Evolutionary conservation across 1,140 invertebrate genomes (phyloP).

Genomic region (Drosophila tropicalis): DNA sequence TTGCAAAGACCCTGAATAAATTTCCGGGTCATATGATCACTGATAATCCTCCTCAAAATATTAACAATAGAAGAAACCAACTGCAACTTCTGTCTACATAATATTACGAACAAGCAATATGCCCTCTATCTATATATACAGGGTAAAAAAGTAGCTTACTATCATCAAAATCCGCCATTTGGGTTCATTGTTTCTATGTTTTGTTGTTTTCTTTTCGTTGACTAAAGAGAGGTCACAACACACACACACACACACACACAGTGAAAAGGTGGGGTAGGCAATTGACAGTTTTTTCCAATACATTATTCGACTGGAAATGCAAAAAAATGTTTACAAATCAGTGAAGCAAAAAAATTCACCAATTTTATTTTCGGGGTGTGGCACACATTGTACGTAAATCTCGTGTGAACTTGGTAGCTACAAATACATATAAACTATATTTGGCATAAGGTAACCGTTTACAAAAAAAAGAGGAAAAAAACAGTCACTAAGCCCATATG

Average conservation of each 20-base stretch:
- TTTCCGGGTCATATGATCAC: too few species aligned
- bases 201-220: neutral
- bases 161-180: constrained; percentile 27
- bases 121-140: too few species aligned
- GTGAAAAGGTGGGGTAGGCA: neutral
- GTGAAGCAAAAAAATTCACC: constrained; percentile 35
- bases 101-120: too few species aligned
- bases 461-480: neutral
- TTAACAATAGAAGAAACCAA: too few species aligned
- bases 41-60: too few species aligned
- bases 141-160: constrained; percentile 25
- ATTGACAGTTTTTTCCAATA: constrained; percentile 11
- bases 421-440: constrained; percentile 1
- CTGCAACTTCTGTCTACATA: too few species aligned
- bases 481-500: neutral
- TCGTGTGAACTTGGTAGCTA: constrained; percentile 38
- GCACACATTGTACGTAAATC: constrained; percentile 29
- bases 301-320: constrained; percentile 31
- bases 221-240: neutral
- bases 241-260: too few species aligned
- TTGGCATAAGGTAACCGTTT: neutral
- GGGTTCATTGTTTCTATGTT: constrained; percentile 3
- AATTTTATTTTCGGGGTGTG: constrained; percentile 46
- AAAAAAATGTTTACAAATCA: constrained; percentile 58
- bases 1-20: neutral